These are phyloP conservation scores for Petromus typicus DNA, from an alignment of 2,113 vertebrate species.

Conservation along the genomic window DNA sequence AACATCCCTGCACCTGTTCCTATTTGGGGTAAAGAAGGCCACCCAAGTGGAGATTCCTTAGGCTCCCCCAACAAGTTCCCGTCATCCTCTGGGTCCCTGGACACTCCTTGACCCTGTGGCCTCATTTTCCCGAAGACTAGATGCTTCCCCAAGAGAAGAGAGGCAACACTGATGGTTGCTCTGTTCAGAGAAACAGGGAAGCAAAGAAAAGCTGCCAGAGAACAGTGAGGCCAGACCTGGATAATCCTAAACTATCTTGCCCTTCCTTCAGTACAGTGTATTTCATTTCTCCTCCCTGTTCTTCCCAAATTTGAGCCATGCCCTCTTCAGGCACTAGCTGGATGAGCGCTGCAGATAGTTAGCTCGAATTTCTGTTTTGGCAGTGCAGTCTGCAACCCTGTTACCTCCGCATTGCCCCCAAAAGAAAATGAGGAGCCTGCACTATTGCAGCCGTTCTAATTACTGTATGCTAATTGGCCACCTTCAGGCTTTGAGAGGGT, in stretches of 20 bases:
- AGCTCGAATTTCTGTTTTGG: background rate
- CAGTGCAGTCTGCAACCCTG: background rate
- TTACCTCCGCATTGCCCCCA: slow-evolving; percentile 36
- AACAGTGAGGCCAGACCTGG: background rate
- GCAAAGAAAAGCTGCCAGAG: background rate
- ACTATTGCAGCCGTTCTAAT: slow-evolving; percentile 74
- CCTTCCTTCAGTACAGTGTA: background rate
- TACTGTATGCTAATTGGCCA: slow-evolving; percentile 79
- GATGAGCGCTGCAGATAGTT: background rate
- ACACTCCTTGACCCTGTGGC: rapidly evolving
- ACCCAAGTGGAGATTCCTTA: background rate
- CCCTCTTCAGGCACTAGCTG: background rate
- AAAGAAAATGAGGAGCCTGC: slow-evolving; percentile 71
- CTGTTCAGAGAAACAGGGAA: background rate
- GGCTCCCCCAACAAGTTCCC: background rate
- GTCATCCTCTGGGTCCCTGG: rapidly evolving
- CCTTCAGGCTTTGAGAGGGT: slow-evolving; percentile 63
- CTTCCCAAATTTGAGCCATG: background rate
- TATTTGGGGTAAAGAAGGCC: background rate
- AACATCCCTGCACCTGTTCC: background rate
- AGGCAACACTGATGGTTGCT: rapidly evolving
- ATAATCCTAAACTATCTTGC: background rate
- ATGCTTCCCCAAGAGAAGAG: background rate
- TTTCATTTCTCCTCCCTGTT: slow-evolving; percentile 3
- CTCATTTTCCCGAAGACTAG: background rate